A percentile compares a stretch with the other conserved stretches of the same genome.
Evolutionary conservation across 2,888 invertebrate species (phyloP).

Genomic region (Tachina grossa): DNA sequence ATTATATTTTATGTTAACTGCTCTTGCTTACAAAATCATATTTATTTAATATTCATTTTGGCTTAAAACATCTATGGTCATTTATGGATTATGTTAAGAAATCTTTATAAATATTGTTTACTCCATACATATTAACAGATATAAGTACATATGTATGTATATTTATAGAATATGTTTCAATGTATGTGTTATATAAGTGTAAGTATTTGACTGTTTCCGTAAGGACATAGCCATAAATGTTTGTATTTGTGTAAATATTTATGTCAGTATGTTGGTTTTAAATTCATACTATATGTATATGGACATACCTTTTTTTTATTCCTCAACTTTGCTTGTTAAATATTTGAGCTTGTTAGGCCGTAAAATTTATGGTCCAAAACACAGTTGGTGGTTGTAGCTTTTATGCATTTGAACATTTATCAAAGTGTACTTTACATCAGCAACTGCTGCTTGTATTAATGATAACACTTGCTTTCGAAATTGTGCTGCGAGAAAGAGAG

Average conservation of each 20-base stretch:
- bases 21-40: too few relatives aligned
- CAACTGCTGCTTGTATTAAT: constrained; percentile 28
- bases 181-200: not conserved
- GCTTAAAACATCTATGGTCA: constrained; percentile 53
- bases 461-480: constrained; percentile 2
- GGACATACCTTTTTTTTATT: constrained; percentile 1
- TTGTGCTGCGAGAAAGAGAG: not conserved
- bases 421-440: constrained; percentile 53
- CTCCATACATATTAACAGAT: not conserved
- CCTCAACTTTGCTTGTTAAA: constrained; percentile 49
- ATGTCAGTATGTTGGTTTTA: constrained; percentile 43
- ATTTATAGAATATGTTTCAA: constrained; percentile 6
- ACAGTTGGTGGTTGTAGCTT: constrained; percentile 48
- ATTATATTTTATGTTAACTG: too few relatives aligned
- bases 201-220: not conserved
- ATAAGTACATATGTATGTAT: constrained; percentile 1
- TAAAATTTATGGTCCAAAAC: constrained; percentile 57
- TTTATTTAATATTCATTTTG: constrained; percentile 25
- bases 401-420: constrained; percentile 61
- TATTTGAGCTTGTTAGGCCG: constrained; percentile 60
- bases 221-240: not conserved
- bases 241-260: constrained; percentile 9
- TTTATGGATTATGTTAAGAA: constrained; percentile 59
- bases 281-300: not conserved
- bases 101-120: not conserved